A percentile compares a stretch with the other conserved stretches of the same genome.
Conservation (phyloP, 1,140 invertebrate species). For the Teleopsis dalmanni region DNA sequence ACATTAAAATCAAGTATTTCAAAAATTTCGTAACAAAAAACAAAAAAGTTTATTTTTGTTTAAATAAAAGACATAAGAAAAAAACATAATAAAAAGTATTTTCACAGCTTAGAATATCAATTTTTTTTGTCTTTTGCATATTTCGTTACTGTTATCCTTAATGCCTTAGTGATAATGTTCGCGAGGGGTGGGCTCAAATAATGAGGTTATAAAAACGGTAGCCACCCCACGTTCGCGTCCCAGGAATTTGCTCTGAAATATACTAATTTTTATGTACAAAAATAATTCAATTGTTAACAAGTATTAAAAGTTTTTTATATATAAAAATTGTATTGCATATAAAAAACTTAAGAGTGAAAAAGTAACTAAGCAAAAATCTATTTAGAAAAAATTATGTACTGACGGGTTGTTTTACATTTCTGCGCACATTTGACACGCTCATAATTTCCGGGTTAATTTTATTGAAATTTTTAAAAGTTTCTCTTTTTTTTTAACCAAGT, state of each 20-base stretch:
- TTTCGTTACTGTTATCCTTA: too few species aligned
- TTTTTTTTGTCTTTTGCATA: constrained; percentile 31
- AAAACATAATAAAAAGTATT: constrained; percentile 21
- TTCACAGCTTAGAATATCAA: constrained; percentile 25
- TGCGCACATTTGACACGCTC: constrained; percentile 25
- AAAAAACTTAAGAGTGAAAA: constrained; percentile 24
- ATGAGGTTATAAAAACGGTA: constrained; percentile 10
- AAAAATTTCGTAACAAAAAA: not conserved
- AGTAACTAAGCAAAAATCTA: constrained; percentile 17
- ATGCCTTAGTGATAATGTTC: not conserved
- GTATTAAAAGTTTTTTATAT: constrained; percentile 42
- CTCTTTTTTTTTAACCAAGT: constrained; percentile 1
- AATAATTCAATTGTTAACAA: constrained; percentile 43
- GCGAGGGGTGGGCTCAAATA: constrained; percentile 11
- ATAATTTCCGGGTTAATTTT: constrained; percentile 35
- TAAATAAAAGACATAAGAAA: constrained; percentile 17
- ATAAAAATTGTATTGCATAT: too few species aligned
- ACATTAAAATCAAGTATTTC: constrained; percentile 38
- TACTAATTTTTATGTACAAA: constrained; percentile 25
- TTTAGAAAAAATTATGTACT: constrained; percentile 14
- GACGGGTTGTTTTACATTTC: constrained; percentile 16
- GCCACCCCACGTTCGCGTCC: constrained; percentile 14
- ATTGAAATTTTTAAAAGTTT: constrained; percentile 11
- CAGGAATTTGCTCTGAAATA: constrained; percentile 14
- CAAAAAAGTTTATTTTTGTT: constrained; percentile 4